A percentile compares a stretch with the other conserved stretches of the same genome.
phyloP scores from a whole-genome alignment of 2,113 vertebrate species.

The Clupea harengus region DNA sequence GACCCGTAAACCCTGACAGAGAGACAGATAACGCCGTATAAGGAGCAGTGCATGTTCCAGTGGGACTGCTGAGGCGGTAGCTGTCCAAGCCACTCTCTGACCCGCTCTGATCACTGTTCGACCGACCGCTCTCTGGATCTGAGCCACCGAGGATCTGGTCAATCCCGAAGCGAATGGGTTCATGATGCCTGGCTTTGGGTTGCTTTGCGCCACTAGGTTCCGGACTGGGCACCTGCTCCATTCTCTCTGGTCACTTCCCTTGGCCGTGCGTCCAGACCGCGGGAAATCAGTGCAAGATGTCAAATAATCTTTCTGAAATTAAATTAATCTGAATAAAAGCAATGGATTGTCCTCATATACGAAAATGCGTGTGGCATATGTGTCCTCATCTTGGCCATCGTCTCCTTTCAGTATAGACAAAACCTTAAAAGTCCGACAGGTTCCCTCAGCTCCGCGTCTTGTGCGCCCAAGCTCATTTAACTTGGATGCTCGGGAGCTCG shows the following conservation, averaged over 20 bases:
- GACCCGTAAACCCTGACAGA: constrained; percentile 82
- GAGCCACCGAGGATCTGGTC: constrained; percentile 87
- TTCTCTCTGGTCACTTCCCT: constrained; percentile 59
- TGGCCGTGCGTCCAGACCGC: neutral
- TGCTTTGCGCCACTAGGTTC: constrained; percentile 63
- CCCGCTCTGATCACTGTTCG: constrained; percentile 59
- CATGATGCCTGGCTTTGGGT: constrained; percentile 82
- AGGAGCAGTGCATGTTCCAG: constrained; percentile 74
- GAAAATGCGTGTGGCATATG: neutral
- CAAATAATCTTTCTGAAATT: constrained; percentile 3
- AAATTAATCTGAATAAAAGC: neutral
- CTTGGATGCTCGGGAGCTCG: neutral
- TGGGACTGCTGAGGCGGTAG: constrained; percentile 81
- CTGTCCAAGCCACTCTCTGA: constrained; percentile 74
- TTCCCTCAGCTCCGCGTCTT: constrained; percentile 9
- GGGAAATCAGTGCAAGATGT: neutral
- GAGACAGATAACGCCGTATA: constrained; percentile 84
- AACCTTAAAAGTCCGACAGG: constrained; percentile 30
- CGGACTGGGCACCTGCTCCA: constrained; percentile 82
- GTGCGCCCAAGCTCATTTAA: neutral
- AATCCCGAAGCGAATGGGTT: constrained; percentile 93
- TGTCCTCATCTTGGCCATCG: neutral
- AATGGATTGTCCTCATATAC: neutral
- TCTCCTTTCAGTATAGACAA: neutral
- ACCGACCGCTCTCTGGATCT: constrained; percentile 80